Evolutionary conservation across 2,797 vertebrate genomes (phyloP).

Genomic region (Lacerta viridis): DNA sequence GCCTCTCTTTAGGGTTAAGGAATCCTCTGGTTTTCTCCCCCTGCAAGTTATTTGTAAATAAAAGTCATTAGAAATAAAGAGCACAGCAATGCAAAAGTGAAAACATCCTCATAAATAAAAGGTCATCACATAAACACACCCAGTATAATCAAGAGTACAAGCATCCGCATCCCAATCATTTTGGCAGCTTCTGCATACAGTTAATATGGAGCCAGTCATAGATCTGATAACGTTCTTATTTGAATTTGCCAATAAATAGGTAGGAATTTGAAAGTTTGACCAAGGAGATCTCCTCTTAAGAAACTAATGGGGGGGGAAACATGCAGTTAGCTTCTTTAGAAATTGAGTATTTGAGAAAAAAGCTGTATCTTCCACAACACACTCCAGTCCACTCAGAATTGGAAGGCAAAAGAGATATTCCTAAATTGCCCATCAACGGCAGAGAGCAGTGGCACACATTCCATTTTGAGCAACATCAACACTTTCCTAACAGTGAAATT

Average conservation of each 20-base stretch:
- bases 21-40: too few relatives aligned
- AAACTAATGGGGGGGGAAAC: background rate
- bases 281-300: background rate
- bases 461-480: background rate
- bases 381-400: background rate
- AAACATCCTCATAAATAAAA: background rate
- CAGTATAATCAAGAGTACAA: background rate
- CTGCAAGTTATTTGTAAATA: too few relatives aligned
- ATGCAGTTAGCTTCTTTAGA: background rate
- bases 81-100: background rate
- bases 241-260: background rate
- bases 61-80: background rate
- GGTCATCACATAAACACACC: too few relatives aligned
- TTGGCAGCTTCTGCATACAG: background rate
- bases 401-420: background rate
- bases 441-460: background rate
- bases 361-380: background rate
- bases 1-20: too few relatives aligned
- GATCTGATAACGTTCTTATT: background rate
- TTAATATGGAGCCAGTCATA: background rate
- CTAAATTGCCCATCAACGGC: background rate
- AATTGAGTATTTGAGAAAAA: background rate
- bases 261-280: background rate
- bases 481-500: background rate
- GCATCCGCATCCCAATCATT: too few relatives aligned